These are phyloP conservation scores for Macaria liturata DNA, from an alignment of 2,888 invertebrate genomes.

Conservation along the genomic window DNA sequence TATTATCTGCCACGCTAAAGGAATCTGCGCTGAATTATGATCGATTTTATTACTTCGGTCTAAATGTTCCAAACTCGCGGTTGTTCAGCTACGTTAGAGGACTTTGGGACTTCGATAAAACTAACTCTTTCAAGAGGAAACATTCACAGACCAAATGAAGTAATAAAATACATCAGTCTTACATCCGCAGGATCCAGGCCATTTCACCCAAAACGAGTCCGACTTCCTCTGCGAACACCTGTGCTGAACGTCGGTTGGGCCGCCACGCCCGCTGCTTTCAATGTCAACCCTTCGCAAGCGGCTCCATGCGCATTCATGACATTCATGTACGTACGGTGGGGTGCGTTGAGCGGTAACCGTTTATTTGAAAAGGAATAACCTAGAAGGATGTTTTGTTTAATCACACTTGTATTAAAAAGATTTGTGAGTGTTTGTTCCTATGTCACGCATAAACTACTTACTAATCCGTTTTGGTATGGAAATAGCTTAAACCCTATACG, in stretches of 20 bases:
- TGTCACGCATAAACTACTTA: no score
- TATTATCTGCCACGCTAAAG: no score
- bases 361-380: constrained; percentile 3
- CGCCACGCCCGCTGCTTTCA: constrained; percentile 22
- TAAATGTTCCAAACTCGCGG: no score
- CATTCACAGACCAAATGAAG: no score
- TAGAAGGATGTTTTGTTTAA: background rate
- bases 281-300: constrained; percentile 26
- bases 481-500: no score
- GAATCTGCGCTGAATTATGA: no score
- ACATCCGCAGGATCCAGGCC: background rate
- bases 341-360: constrained; percentile 19
- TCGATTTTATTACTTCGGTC: no score
- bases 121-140: no score
- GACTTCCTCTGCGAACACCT: constrained; percentile 19
- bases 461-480: no score
- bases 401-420: background rate
- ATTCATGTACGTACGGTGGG: constrained; percentile 9
- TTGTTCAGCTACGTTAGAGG: no score
- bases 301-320: constrained; percentile 6
- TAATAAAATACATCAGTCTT: background rate
- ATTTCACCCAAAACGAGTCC: background rate
- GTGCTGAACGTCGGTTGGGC: constrained; percentile 14
- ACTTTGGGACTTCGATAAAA: no score
- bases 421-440: no score